phyloP scores from a whole-genome alignment of 2,113 vertebrate species.

The Apus apus region DNA sequence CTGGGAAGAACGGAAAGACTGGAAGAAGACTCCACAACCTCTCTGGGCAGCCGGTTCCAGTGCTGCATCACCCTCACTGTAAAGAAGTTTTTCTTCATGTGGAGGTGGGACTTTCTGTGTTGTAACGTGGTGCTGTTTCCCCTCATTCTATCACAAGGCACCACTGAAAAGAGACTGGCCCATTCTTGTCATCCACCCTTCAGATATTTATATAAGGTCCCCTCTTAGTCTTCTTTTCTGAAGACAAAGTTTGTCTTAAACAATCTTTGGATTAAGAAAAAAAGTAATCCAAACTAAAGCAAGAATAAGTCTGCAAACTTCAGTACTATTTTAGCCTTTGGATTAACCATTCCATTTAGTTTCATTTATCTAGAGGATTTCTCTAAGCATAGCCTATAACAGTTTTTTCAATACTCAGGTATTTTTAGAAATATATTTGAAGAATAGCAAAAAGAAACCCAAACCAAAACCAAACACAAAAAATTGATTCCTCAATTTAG shows the following conservation, averaged over 20 bases:
- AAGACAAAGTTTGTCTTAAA: background rate
- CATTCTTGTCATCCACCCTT: too few relatives aligned
- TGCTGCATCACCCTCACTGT: too few relatives aligned
- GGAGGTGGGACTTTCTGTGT: too few relatives aligned
- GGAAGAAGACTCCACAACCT: too few relatives aligned
- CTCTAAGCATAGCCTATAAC: background rate
- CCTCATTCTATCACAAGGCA: too few relatives aligned
- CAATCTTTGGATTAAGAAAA: background rate
- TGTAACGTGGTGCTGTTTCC: too few relatives aligned
- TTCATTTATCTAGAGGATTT: background rate
- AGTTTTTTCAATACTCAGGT: background rate
- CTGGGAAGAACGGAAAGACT: too few relatives aligned
- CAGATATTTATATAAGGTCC: too few relatives aligned
- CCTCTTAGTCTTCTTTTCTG: too few relatives aligned
- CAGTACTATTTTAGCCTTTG: background rate
- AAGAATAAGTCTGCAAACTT: background rate
- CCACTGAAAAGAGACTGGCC: too few relatives aligned
- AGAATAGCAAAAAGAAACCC: background rate
- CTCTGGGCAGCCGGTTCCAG: too few relatives aligned
- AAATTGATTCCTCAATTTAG: background rate
- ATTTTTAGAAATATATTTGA: conserved; percentile 29
- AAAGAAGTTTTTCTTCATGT: too few relatives aligned
- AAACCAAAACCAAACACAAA: background rate
- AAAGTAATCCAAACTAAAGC: background rate
- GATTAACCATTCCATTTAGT: conserved; percentile 32